These are phyloP conservation scores for Drosophila arawakana DNA, from an alignment of 1,140 invertebrate species.

Conservation along the genomic window DNA sequence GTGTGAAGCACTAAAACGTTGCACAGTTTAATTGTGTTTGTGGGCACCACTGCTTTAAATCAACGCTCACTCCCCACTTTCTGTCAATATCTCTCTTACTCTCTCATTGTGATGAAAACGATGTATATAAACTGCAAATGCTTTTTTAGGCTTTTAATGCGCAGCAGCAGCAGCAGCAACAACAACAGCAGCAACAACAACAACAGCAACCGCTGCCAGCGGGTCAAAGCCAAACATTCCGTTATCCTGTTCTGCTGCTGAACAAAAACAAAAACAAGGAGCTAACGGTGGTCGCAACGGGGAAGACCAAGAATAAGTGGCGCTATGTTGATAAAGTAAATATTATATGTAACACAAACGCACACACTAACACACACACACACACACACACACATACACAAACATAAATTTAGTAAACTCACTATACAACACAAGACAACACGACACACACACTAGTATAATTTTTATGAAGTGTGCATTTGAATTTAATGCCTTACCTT, in stretches of 20 bases:
- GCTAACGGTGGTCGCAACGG: conserved; percentile 80
- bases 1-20: too few relatives aligned
- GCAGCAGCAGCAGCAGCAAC: conserved; percentile 50
- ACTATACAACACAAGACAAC: conserved; percentile 1
- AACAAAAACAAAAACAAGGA: conserved; percentile 84
- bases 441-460: conserved; percentile 7
- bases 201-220: conserved; percentile 40
- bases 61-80: conserved; percentile 1
- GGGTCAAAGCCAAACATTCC: conserved; percentile 76
- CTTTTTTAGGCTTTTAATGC: conserved; percentile 75
- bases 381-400: conserved; percentile 39
- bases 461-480: conserved; percentile 28
- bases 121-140: conserved; percentile 55
- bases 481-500: conserved; percentile 3
- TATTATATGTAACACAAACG: conserved; percentile 55
- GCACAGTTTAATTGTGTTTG: too few relatives aligned
- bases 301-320: conserved; percentile 83
- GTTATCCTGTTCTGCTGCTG: conserved; percentile 81
- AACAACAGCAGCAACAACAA: conserved; percentile 32
- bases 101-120: conserved; percentile 2
- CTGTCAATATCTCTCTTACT: background rate
- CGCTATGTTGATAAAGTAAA: conserved; percentile 84
- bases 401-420: background rate
- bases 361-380: conserved; percentile 31
- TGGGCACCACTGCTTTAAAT: conserved; percentile 22